These are phyloP conservation scores for Anthophora plumipes DNA, from an alignment of 2,888 invertebrate species.

Conservation along the genomic window DNA sequence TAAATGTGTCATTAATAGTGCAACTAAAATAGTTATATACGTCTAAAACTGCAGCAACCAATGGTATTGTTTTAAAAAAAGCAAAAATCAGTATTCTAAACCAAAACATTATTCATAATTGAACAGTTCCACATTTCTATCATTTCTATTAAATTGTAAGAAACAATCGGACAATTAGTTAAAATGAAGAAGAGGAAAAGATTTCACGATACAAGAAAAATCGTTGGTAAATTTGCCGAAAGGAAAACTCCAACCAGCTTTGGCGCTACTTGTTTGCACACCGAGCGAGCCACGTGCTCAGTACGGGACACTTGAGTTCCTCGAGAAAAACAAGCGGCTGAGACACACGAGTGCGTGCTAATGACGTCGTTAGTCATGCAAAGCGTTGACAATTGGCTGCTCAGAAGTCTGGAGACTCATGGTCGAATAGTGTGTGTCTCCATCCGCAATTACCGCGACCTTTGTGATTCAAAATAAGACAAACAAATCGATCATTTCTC, in stretches of 20 bases:
- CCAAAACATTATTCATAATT: too few species aligned
- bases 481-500: constrained; percentile 28
- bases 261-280: constrained; percentile 18
- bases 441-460: constrained; percentile 25
- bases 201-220: neutral
- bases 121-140: too few species aligned
- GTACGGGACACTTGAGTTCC: constrained; percentile 44
- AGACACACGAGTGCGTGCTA: constrained; percentile 60
- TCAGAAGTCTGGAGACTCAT: constrained; percentile 50
- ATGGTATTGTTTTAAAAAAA: too few species aligned
- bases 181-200: neutral
- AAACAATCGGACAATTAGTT: too few species aligned
- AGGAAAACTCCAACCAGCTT: neutral
- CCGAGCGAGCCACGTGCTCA: constrained; percentile 6
- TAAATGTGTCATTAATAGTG: too few species aligned
- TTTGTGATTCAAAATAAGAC: constrained; percentile 22
- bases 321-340: constrained; percentile 35
- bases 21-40: too few species aligned
- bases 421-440: constrained; percentile 34
- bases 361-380: constrained; percentile 66
- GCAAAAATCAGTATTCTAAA: too few species aligned
- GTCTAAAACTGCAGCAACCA: too few species aligned
- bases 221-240: neutral
- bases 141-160: too few species aligned
- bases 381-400: constrained; percentile 58